A percentile compares a stretch with the other conserved stretches of the same genome.
Evolutionary conservation across 2,113 vertebrate genomes (phyloP).

Genomic region (Rhinogobius similis): DNA sequence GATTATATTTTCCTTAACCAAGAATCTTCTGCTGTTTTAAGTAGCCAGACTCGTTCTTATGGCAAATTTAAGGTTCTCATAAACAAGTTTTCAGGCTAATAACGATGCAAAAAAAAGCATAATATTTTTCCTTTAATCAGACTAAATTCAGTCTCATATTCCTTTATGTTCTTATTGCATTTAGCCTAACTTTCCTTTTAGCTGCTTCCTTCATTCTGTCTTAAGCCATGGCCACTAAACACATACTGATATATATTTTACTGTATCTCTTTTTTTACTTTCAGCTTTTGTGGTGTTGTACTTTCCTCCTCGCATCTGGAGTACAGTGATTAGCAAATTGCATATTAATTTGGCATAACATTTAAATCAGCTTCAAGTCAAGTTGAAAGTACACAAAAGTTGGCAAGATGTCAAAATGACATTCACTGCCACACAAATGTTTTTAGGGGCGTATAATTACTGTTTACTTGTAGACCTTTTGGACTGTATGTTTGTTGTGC

Average conservation of each 20-base stretch:
- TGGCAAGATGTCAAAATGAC: neutral
- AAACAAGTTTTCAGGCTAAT: too few relatives aligned
- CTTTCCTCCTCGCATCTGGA: too few relatives aligned
- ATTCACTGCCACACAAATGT: neutral
- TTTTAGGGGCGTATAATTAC: neutral
- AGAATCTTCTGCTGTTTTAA: too few relatives aligned
- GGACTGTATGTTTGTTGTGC: slow-evolving; percentile 22
- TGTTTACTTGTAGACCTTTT: neutral
- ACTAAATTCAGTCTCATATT: neutral
- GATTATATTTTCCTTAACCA: too few relatives aligned
- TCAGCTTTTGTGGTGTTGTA: too few relatives aligned
- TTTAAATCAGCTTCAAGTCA: neutral
- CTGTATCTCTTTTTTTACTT: neutral
- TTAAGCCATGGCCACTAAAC: neutral
- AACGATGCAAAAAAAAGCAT: too few relatives aligned
- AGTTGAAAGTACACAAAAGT: neutral
- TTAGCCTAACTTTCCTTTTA: neutral
- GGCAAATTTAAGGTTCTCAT: too few relatives aligned
- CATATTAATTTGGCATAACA: neutral
- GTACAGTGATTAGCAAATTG: neutral
- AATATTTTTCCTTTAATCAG: too few relatives aligned
- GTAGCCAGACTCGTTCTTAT: too few relatives aligned
- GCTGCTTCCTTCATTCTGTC: neutral
- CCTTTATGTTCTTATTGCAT: neutral
- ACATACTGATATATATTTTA: neutral